Evolutionary conservation across 2,888 invertebrate genomes (phyloP).

Genomic region (Stenoptilia bipunctidactyla): DNA sequence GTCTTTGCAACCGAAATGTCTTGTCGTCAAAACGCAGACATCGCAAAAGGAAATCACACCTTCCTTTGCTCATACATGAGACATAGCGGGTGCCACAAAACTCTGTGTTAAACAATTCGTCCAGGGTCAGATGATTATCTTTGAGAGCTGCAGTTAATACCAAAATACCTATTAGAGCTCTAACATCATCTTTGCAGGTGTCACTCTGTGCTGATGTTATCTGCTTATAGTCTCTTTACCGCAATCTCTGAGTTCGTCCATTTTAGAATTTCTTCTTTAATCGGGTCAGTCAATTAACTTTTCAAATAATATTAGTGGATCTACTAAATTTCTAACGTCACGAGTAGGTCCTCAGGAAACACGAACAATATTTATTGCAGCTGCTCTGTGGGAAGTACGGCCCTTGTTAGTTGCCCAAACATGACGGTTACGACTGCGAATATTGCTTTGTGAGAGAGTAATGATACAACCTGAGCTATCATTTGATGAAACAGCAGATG

Average conservation of each 20-base stretch:
- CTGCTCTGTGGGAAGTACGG: not conserved
- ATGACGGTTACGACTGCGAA: not conserved
- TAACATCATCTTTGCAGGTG: not conserved
- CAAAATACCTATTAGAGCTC: not conserved
- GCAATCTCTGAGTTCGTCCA: not conserved
- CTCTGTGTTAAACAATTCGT: constrained; percentile 7
- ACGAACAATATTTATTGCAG: too few relatives aligned
- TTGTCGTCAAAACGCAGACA: constrained; percentile 20
- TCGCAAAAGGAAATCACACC: constrained; percentile 17
- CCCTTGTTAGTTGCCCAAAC: constrained; percentile 3
- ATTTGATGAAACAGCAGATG: too few relatives aligned
- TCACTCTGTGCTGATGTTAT: not conserved
- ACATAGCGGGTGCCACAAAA: constrained; percentile 15
- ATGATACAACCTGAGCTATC: too few relatives aligned
- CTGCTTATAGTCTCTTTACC: too few relatives aligned
- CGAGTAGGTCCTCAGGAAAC: constrained; percentile 4
- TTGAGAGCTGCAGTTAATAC: constrained; percentile 1
- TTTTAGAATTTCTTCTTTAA: not conserved
- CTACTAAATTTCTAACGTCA: not conserved
- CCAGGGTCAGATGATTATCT: constrained; percentile 2
- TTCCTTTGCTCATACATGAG: constrained; percentile 17
- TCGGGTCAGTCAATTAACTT: not conserved
- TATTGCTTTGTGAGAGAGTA: too few relatives aligned
- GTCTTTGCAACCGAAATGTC: constrained; percentile 11
- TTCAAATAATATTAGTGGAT: constrained; percentile 4